Percentiles rank a stretch among this genome's conserved stretches.
Evolutionary conservation across 2,888 invertebrate species (phyloP).

Genomic region (Drosophila setosimentum): DNA sequence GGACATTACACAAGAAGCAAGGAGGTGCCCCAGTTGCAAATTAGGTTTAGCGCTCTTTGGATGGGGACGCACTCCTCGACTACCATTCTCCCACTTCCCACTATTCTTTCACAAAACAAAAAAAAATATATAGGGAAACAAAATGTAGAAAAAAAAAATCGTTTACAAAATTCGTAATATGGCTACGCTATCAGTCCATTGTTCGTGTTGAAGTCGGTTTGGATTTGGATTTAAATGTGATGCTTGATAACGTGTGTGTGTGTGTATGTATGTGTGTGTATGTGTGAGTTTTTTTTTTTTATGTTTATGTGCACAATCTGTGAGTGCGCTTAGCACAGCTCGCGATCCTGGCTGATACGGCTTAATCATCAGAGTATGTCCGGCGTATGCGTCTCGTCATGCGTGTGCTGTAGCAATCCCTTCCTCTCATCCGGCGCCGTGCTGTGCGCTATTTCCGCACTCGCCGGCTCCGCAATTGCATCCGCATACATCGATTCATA

Average conservation of each 20-base stretch:
- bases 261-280: slow-evolving; percentile 1
- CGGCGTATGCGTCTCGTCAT: slow-evolving; percentile 85
- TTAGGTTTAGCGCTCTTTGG: slow-evolving; percentile 64
- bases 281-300: neutral
- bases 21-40: slow-evolving; percentile 53
- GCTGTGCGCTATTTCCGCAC: slow-evolving; percentile 79
- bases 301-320: slow-evolving; percentile 17
- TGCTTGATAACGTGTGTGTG: slow-evolving; percentile 22
- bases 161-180: slow-evolving; percentile 77
- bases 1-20: slow-evolving; percentile 51
- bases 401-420: slow-evolving; percentile 86
- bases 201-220: slow-evolving; percentile 75
- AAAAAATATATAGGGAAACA: slow-evolving; percentile 41
- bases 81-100: neutral
- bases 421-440: slow-evolving; percentile 86
- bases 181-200: slow-evolving; percentile 82
- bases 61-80: slow-evolving; percentile 30
- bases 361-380: slow-evolving; percentile 85
- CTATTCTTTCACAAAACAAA: slow-evolving; percentile 9
- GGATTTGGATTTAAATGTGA: slow-evolving; percentile 48
- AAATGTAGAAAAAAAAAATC: slow-evolving; percentile 58
- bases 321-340: slow-evolving; percentile 74
- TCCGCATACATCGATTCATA: slow-evolving; percentile 92
- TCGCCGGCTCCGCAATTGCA: slow-evolving; percentile 80
- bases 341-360: slow-evolving; percentile 54